Conservation (phyloP, 2,113 vertebrate species). For the Clarias macrocephalus region DNA sequence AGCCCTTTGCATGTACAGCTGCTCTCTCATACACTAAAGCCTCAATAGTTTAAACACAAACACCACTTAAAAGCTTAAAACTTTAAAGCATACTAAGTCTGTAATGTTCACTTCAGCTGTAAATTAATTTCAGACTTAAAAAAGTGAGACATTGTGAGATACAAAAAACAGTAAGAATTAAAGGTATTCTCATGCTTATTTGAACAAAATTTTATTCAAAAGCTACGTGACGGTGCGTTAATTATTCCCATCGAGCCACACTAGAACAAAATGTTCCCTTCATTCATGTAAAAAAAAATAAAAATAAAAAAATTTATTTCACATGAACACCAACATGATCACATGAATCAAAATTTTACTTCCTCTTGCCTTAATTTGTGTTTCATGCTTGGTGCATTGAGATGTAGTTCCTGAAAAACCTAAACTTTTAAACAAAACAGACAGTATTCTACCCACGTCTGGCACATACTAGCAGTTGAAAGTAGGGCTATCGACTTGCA, state of each 20-base stretch:
- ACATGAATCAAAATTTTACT: neutral
- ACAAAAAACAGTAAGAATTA: neutral
- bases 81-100: neutral
- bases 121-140: slow-evolving; percentile 11
- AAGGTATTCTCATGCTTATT: neutral
- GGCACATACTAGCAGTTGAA: neutral
- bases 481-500: neutral
- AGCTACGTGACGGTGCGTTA: neutral
- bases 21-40: neutral
- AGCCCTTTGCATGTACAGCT: neutral
- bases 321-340: neutral
- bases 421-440: neutral
- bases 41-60: neutral
- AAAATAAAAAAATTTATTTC: no score
- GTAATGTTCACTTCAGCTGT: neutral
- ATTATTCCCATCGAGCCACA: neutral
- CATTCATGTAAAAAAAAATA: neutral
- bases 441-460: neutral
- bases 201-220: neutral
- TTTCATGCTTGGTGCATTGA: neutral
- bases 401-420: neutral
- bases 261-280: neutral
- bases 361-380: neutral
- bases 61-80: neutral
- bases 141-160: neutral